A percentile compares a stretch with the other conserved stretches of the same genome.
phyloP scores from a whole-genome alignment of 2,888 invertebrate genomes.

The Caenorhabditis uteleia region DNA sequence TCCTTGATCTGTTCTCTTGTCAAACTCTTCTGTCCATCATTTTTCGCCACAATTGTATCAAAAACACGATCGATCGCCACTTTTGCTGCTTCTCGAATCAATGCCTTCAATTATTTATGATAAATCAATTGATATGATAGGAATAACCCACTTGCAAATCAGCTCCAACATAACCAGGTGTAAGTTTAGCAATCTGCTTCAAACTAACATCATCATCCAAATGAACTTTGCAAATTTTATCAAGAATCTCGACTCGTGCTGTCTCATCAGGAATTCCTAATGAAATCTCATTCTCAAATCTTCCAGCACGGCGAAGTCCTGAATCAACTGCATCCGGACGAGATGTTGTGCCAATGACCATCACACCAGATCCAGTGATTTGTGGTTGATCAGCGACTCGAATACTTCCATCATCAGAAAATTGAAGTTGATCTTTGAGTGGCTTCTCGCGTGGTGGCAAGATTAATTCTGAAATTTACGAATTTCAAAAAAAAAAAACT shows the following conservation, averaged over 20 bases:
- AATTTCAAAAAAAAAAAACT: constrained; percentile 2
- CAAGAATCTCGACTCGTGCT: constrained; percentile 74
- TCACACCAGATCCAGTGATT: constrained; percentile 38
- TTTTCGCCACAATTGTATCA: constrained; percentile 51
- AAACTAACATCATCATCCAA: constrained; percentile 79
- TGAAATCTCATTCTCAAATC: constrained; percentile 75
- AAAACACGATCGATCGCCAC: constrained; percentile 80
- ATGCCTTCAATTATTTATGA: constrained; percentile 6
- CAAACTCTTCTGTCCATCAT: constrained; percentile 39
- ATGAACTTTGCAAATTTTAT: constrained; percentile 74
- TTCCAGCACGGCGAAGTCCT: constrained; percentile 77
- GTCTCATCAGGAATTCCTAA: constrained; percentile 89
- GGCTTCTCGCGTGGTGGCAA: constrained; percentile 44
- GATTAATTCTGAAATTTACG: constrained; percentile 45
- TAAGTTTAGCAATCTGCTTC: constrained; percentile 80
- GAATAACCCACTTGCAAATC: constrained; percentile 71
- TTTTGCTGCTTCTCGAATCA: constrained; percentile 86
- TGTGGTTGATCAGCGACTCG: constrained; percentile 14
- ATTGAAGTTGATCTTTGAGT: constrained; percentile 42
- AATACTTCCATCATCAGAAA: constrained; percentile 52
- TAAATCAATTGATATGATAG: background rate
- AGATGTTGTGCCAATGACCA: constrained; percentile 90
- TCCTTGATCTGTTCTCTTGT: constrained; percentile 50
- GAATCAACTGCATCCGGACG: constrained; percentile 90
- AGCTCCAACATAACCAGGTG: constrained; percentile 94